Evolutionary conservation across 2,888 invertebrate species (phyloP), one percentile per base, ranked within the genome.

Genomic region (Caenorhabditis doughertyi): DNA sequence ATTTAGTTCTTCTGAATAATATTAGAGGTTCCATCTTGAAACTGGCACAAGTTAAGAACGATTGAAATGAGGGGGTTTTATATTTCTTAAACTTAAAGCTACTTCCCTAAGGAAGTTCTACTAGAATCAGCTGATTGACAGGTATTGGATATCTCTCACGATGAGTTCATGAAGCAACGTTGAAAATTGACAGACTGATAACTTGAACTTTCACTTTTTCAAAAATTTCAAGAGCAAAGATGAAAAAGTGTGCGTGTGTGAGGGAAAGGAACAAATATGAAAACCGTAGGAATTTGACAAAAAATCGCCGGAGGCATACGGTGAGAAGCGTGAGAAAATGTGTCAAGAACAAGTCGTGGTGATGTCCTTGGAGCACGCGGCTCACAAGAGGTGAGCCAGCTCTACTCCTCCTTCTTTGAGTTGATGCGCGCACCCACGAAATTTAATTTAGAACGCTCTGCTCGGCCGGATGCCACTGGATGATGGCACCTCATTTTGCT

Each of bases 391-490:
- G 58, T 58, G 58, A 51, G 68, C 44, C 53, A 27, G 51, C 73
- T 56, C 56, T 56, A 44, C 76, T 47, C 44, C 44, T 18, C 18
- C 44, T 9, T 18, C 18, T n/a, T 55, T 68, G 68, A 77, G 55
- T 68, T 62, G 77, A 67, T 60, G 65, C 42, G 67, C 77, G 68
- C 77, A 68, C 77, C 68, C 68, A 77, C 77, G 77, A 77, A 77
- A 77, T 77, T 77, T 77, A 77, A 77, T 77, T 77, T 77, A 77
- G 77, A 77, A 77, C 77, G 77, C 77, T 77, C 65, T 73, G 55
- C 67, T 77, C 77, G 68, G 62, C 77, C 62, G 68, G 77, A 68
- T 68, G 68, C 77, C 53, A 53, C 60, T 65, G 49, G 68, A 68
- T 68, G 77, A 77, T 77, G 77, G 77, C 68, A 74, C 67, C 76